Percentiles rank a stretch among this genome's conserved stretches.
Evolutionary conservation across 2,888 invertebrate species (phyloP).

Genomic region (Theretra japonica): DNA sequence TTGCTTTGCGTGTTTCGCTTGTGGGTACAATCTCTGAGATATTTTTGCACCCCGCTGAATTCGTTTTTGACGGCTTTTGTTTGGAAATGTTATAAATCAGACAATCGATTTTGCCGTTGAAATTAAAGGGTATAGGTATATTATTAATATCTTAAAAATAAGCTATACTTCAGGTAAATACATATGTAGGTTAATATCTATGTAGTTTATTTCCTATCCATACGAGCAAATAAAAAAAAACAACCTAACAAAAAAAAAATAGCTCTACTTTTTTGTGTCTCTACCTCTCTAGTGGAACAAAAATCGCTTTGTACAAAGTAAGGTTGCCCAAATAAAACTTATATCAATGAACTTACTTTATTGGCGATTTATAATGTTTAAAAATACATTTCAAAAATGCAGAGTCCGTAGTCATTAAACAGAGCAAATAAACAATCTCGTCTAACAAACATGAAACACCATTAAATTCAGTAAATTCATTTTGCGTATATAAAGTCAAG

Average conservation of each 20-base stretch:
- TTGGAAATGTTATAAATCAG: background rate
- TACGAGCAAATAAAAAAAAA: too few relatives aligned
- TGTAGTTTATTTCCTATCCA: too few relatives aligned
- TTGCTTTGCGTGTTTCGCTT: conserved; percentile 72
- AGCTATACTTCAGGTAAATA: too few relatives aligned
- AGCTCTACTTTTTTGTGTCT: too few relatives aligned
- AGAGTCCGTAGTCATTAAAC: conserved; percentile 11
- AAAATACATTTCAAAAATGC: conserved; percentile 13
- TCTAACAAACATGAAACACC: conserved; percentile 68
- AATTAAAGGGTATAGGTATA: too few relatives aligned
- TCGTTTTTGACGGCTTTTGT: background rate
- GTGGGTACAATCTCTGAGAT: conserved; percentile 55
- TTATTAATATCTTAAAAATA: too few relatives aligned
- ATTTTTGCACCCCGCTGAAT: conserved; percentile 33
- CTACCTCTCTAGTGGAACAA: too few relatives aligned
- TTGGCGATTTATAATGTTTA: background rate
- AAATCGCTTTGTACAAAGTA: too few relatives aligned
- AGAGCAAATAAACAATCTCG: conserved; percentile 48
- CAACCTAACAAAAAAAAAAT: too few relatives aligned
- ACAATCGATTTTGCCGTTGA: background rate
- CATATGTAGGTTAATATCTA: too few relatives aligned
- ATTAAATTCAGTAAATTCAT: conserved; percentile 81
- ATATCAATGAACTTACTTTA: background rate
- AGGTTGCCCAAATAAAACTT: too few relatives aligned
- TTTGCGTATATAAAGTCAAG: conserved; percentile 81